phyloP scores from a whole-genome alignment of 2,888 invertebrate genomes.

The Entomobrya proxima region DNA sequence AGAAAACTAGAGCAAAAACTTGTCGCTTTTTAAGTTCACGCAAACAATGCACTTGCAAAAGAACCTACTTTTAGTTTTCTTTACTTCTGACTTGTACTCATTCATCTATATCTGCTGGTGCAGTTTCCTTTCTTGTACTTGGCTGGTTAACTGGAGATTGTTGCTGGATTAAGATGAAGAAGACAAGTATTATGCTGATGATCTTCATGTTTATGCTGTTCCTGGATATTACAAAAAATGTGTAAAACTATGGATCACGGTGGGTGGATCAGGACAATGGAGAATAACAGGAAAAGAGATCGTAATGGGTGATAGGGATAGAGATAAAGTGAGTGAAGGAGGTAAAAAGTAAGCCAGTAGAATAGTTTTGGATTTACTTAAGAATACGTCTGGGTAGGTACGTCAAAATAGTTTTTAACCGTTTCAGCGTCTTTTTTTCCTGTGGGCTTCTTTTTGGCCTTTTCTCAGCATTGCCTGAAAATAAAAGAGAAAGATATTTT shows the following conservation, averaged over 20 bases:
- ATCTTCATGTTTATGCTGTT: background rate
- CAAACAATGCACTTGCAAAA: constrained; percentile 14
- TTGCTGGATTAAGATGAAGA: no score
- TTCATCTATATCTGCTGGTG: background rate
- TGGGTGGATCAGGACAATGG: background rate
- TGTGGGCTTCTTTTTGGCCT: no score
- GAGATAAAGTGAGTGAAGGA: constrained; percentile 22
- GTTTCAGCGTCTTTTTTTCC: no score
- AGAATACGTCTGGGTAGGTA: background rate
- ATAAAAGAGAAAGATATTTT: background rate
- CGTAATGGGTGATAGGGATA: background rate
- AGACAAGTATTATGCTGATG: no score
- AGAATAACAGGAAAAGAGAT: background rate
- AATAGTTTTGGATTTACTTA: constrained; percentile 1
- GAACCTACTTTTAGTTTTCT: constrained; percentile 14
- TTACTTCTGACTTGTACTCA: background rate
- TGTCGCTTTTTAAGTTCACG: background rate
- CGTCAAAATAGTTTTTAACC: background rate
- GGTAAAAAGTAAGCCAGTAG: constrained; percentile 22
- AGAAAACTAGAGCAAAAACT: constrained; percentile 15
- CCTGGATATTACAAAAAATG: no score
- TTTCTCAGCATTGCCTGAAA: background rate
- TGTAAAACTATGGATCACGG: no score
- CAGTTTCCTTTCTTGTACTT: background rate
- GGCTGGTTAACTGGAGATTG: background rate